Evolutionary conservation across 2,797 vertebrate species (phyloP), one percentile per base, ranked within the genome.

Genomic region (Lates japonicus): DNA sequence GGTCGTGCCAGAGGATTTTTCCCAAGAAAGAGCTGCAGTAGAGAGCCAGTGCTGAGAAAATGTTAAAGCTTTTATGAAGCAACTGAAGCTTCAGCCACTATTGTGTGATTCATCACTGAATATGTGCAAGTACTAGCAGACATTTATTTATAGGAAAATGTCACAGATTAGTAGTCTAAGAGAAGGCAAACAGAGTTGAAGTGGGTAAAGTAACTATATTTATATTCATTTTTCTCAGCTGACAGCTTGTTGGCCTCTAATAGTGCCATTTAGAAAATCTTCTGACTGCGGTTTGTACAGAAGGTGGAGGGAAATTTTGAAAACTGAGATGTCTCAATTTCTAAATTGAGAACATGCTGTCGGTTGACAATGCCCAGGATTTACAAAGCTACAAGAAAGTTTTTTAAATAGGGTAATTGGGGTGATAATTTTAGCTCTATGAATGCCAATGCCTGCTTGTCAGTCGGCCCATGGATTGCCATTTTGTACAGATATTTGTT

Each of bases 121-220:
- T 61, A 70, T 25, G 2, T 76, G 35, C 20, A 25, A 75, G 39
- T 7, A 51, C 48, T 68, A 42, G 41, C 35, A 67, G 68, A 69
- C 31, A 16, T 65, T 76, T 70, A 81, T 87, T 85, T 51, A 54
- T 68, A 78, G 57, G 65, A 75, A 78, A 60, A 76, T 73, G 41
- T 67, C 80, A 66, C 33, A 55, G 39, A 55, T 82, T 67, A 58
- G 29, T 68, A 49, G 62, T 71, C 25, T 46, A 33, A 76, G 16
- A 66, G 48, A 76, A 66, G 66, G 57, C 22, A 63, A 59, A 46
- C 58, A 48, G 11, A 74, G 76, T 29, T 31, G 49, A 79, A 81
- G 22, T 69, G 48, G 63, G 1, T 35, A 61, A 72, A 81, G 51
- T 67, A 65, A 57, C 62, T 60, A 22, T 71, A 75, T 78, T 83